phyloP scores from a whole-genome alignment of 2,113 vertebrate species.

The Phylloscopus trochiloides region DNA sequence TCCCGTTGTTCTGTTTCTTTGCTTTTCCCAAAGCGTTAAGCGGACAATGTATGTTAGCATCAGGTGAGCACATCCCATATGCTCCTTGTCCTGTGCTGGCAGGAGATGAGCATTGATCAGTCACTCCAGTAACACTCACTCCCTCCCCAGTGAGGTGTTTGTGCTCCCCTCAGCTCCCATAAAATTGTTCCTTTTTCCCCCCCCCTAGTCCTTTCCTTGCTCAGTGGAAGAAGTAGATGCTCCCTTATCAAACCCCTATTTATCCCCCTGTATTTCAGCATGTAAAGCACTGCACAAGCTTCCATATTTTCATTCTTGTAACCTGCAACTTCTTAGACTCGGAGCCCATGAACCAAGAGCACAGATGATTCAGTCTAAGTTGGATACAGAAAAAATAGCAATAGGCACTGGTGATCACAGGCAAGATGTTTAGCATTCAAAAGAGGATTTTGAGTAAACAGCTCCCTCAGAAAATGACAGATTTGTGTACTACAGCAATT shows the following conservation, averaged over 20 bases:
- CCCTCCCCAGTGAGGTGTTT: not conserved
- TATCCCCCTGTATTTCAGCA: not conserved
- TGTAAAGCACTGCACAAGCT: not conserved
- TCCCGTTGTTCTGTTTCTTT: not conserved
- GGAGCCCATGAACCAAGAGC: not conserved
- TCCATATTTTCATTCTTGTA: not conserved
- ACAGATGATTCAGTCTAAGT: not conserved
- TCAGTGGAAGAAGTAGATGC: not conserved
- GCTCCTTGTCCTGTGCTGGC: not conserved
- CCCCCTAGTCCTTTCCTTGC: not conserved
- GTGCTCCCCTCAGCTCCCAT: not conserved
- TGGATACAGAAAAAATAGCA: not conserved
- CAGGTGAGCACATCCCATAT: slow-evolving; percentile 51
- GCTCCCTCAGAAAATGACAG: not conserved
- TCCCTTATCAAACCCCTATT: not conserved
- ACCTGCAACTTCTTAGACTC: not conserved
- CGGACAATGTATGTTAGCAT: slow-evolving; percentile 36
- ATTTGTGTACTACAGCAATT: not conserved
- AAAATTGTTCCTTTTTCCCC: not conserved
- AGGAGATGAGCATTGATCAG: slow-evolving; percentile 17
- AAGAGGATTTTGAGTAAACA: not conserved
- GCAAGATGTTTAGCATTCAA: not conserved
- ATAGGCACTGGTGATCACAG: not conserved
- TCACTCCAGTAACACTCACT: not conserved
- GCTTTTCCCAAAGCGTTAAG: slow-evolving; percentile 20